Evolutionary conservation across 1,140 invertebrate genomes (phyloP), one percentile per base, ranked within the genome.

Genomic region (Drosophila tsacasi): DNA sequence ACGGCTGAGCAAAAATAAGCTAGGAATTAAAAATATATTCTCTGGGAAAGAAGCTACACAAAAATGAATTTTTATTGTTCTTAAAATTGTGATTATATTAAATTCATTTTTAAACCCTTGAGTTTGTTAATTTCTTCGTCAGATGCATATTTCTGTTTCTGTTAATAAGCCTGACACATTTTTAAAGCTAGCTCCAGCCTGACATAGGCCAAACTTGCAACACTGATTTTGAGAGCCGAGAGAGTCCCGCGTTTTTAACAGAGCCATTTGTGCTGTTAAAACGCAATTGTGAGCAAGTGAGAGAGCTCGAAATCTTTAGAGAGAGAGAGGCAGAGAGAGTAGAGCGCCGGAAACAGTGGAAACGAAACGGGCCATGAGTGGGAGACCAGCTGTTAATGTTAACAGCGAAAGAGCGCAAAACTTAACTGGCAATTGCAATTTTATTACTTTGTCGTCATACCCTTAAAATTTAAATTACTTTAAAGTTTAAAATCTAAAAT

Each of bases 351-450:
- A 23, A 55, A 55, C 21, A 37, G 15, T 39, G 32, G 32, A 39
- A 39, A 23, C 2, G 52, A 55, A 55, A 55, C 32, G 9, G 8
- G 30, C 5, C 15, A 3, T 17, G 40, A 42, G 37, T 9, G 47
- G 3, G 37, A 37, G 37, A 37, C 60, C 60, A 68, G 63, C 63
- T 71, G 67, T 67, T 71, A 55, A 57, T 19, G 62, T 52, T 66
- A 42, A 37, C 40, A 68, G 66, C 9, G 46, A 25, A 21, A 46
- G 27, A 46, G 68, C 19, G 27, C 27, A 32, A 37, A 64, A 35
- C 32, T 66, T 64, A 47, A 47, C 42, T 64, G 23, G 40, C 32
- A 64, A 64, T 40, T 64, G 61, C 61, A 59, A 61, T 30, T 63
- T 67, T 19, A 61, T 59, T 65, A 60, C 54, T 59, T 27, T 30